A percentile compares a stretch with the other conserved stretches of the same genome.
Conservation (phyloP, 2,797 vertebrate species). For the Paedocypris micromegethes region DNA sequence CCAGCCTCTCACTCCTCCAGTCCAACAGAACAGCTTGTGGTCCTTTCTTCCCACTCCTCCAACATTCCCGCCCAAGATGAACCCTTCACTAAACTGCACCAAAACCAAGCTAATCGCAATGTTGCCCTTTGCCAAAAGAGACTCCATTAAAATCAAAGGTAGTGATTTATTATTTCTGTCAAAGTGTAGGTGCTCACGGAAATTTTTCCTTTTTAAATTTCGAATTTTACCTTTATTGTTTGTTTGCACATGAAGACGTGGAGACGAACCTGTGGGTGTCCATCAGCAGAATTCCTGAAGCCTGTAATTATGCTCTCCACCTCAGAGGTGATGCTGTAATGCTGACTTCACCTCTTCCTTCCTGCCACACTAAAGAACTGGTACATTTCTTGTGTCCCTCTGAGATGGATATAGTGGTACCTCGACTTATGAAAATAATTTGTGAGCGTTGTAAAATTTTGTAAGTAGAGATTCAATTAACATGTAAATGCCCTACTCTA, state of each 20-base stretch:
- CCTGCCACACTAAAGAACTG: constrained; percentile 59
- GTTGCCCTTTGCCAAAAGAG: constrained; percentile 60
- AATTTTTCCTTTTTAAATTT: constrained; percentile 14
- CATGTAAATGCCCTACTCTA: too few relatives aligned
- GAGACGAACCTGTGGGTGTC: constrained; percentile 54
- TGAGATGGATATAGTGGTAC: too few relatives aligned
- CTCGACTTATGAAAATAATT: too few relatives aligned
- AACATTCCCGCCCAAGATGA: constrained; percentile 22
- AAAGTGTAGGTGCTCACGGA: neutral
- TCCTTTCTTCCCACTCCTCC: constrained; percentile 8
- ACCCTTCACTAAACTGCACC: constrained; percentile 52
- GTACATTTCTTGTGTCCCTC: constrained; percentile 40
- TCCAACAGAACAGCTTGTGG: neutral
- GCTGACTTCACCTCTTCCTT: constrained; percentile 62
- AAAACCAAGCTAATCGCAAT: constrained; percentile 38
- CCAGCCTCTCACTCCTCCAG: neutral
- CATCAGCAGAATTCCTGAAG: constrained; percentile 45
- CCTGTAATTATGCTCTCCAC: constrained; percentile 58
- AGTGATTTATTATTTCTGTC: too few relatives aligned
- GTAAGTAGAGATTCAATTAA: too few relatives aligned
- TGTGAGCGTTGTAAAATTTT: too few relatives aligned
- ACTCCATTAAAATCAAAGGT: constrained; percentile 69
- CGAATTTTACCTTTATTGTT: neutral
- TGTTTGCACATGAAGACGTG: constrained; percentile 47
- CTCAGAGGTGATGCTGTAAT: constrained; percentile 42